Evolutionary conservation across 53 echinoderm and acorn worm genomes (phyloP).

Genomic region (Paracentrotus lividus): DNA sequence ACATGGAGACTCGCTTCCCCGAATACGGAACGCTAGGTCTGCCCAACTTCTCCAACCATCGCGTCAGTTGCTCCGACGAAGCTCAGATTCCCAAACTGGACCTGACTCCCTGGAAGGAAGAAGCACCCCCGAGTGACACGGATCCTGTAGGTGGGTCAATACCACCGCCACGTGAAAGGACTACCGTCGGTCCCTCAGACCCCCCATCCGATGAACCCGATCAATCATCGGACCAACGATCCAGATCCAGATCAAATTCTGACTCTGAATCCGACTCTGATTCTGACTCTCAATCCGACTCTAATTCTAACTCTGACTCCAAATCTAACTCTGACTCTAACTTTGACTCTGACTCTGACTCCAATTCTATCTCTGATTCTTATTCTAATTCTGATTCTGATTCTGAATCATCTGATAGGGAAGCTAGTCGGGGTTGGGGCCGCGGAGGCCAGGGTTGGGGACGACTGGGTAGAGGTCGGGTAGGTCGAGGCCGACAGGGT

Average conservation of each 20-base stretch:
- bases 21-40: constrained; percentile 14
- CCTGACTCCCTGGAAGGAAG: constrained; percentile 70
- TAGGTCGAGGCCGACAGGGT: no score
- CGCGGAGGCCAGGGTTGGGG: no score
- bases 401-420: no score
- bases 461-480: no score
- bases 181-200: background rate
- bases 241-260: background rate
- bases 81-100: constrained; percentile 68
- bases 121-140: background rate
- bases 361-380: background rate
- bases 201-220: background rate
- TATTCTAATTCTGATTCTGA: no score
- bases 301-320: background rate
- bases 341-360: background rate
- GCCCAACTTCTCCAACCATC: constrained; percentile 82
- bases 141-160: background rate
- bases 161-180: background rate
- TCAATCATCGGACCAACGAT: background rate
- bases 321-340: no score
- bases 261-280: background rate
- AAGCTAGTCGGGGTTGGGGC: no score
- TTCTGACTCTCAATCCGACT: background rate
- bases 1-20: background rate
- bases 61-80: constrained; percentile 71